Evolutionary conservation across 2,113 vertebrate genomes (phyloP).

Genomic region (Cheirogaleus medius): DNA sequence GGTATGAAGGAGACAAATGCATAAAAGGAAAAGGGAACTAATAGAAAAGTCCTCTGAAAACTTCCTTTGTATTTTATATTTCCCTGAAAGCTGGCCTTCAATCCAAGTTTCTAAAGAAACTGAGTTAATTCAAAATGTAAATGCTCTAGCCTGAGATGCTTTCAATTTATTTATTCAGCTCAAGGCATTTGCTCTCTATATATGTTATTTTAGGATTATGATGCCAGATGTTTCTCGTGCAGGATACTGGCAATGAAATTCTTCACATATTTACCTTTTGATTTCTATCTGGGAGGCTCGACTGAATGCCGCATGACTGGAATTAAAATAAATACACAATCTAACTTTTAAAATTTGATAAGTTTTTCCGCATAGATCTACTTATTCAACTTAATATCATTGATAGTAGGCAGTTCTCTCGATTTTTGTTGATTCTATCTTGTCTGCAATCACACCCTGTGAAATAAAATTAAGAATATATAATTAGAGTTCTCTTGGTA

Average conservation of each 20-base stretch:
- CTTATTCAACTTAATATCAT: constrained; percentile 30
- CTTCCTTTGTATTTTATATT: background rate
- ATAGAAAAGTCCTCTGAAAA: background rate
- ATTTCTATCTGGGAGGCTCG: constrained; percentile 70
- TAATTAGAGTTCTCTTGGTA: constrained; percentile 66
- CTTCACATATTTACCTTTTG: constrained; percentile 73
- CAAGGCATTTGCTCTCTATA: constrained; percentile 52
- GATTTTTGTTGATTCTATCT: constrained; percentile 61
- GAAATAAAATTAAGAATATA: constrained; percentile 76
- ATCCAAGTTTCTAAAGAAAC: constrained; percentile 37
- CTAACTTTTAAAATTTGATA: constrained; percentile 45
- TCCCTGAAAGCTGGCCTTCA: background rate
- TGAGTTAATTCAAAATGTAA: constrained; percentile 61
- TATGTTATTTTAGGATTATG: constrained; percentile 76
- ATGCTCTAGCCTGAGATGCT: constrained; percentile 26
- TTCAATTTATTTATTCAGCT: constrained; percentile 68
- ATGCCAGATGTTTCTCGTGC: constrained; percentile 75
- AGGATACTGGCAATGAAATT: constrained; percentile 62
- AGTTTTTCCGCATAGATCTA: background rate
- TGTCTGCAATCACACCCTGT: constrained; percentile 38
- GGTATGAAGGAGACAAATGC: background rate
- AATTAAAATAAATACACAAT: constrained; percentile 64
- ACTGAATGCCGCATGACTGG: constrained; percentile 16
- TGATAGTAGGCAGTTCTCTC: constrained; percentile 51
- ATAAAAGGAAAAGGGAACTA: background rate